phyloP scores from a whole-genome alignment of 2,797 vertebrate genomes.

The Phalanger gymnotis region DNA sequence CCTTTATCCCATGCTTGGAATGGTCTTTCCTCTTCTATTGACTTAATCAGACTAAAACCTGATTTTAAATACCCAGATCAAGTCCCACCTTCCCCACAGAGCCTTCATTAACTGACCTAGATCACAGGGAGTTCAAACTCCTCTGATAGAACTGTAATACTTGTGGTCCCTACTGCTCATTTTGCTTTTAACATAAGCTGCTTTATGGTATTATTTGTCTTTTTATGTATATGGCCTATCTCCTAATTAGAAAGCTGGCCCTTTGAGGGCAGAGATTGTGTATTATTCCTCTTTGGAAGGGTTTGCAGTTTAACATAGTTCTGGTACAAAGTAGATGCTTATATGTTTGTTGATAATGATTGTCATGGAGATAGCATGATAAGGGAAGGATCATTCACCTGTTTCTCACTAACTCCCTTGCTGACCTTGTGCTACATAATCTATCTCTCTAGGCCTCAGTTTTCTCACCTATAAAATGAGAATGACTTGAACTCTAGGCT shows the following conservation, averaged over 20 bases:
- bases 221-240: neutral
- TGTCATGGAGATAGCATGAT: neutral
- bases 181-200: neutral
- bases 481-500: neutral
- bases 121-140: too few relatives aligned
- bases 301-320: neutral
- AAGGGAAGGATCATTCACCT: neutral
- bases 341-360: neutral
- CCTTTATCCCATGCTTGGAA: too few relatives aligned
- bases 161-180: neutral
- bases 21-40: too few relatives aligned
- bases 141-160: too few relatives aligned
- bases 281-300: neutral
- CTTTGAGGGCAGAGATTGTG: neutral
- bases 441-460: neutral
- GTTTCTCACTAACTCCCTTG: neutral
- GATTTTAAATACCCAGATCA: too few relatives aligned
- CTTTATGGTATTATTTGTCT: neutral
- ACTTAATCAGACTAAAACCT: too few relatives aligned
- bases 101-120: too few relatives aligned
- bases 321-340: neutral
- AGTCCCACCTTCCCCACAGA: too few relatives aligned
- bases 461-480: neutral
- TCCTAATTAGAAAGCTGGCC: neutral
- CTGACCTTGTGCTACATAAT: neutral